Evolutionary conservation across 2,888 invertebrate species (phyloP), one percentile per base, ranked within the genome.

Genomic region (Abscondita cerata): DNA sequence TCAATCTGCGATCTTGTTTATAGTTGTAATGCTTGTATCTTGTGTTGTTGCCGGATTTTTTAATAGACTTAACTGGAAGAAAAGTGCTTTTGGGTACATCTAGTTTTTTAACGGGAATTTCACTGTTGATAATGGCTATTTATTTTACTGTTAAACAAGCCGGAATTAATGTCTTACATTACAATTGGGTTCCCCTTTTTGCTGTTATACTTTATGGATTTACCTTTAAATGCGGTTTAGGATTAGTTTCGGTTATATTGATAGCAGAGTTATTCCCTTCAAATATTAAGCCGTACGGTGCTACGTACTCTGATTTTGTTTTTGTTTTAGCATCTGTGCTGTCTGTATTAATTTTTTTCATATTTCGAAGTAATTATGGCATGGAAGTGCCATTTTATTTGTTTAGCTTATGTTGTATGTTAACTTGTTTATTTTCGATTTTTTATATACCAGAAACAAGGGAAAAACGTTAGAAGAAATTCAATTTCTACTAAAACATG

Each of bases 391-490:
- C 80, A 0, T 79, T 80, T 57, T 77, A 77, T 57, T 56, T 80
- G n/a, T 80, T 79, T 52, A 68, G 76, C 1, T 68, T 53, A 12
- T 77, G 70, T 47, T 75, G 77, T 47, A 57, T 79, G 8, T 62
- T 74, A 3, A 73, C 77, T 5, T 75, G 77, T 0, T 5, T 74
- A n/a, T 81, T 80, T 65, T 75, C 74, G 18, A 68, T 73, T 53
- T 72, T 74, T 64, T 74, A 75, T 52, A 73, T 80, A 53, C 80
- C 80, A 0, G 80, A 80, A 64, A 73, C 73, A 8, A 79, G 67
- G 79, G 79, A 3, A 77, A 75, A 66, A 76, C 77, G 15, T 65
- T 80, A 60, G 79, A 80, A 18, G 77, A 80, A 66, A 80, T 80
- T 53, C 80, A 80, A 60, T 71, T 70, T 55, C 78, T 79, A 52